Evolutionary conservation across 2,113 vertebrate species (phyloP), one percentile per base, ranked within the genome.

Genomic region (human): DNA sequence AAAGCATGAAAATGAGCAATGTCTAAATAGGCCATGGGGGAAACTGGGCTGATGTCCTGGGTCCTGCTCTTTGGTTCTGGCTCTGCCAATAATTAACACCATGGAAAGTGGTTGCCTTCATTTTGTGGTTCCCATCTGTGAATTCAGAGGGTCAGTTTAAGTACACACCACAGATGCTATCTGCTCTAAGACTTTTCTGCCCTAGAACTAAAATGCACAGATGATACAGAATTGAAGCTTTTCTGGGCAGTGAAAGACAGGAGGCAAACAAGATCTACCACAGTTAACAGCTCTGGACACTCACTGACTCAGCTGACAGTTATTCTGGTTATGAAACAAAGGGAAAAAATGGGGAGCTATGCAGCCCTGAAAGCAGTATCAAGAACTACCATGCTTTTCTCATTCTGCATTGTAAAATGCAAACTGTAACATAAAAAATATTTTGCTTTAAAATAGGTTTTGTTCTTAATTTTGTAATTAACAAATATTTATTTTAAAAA

Each of bases 391-490:
- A 23, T 30, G 11, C 43, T 76, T 85, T 35, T 18, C 32, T 55
- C 40, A 88, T 57, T 55, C 79, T 48, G 81, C n/a, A 50, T 6
- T 59, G 38, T 32, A 72, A 97, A 90, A 79, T 48, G 10, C 38
- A 78, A 87, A 50, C 17, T 43, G 73, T 32, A 78, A n/a, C 11
- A 80, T n/a, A 43, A 5, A 88, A 83, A 84, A 40, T 27, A 23
- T 40, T 61, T 68, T 75, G 45, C 27, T 2, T 86, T 92, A 59
- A 91, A 78, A 79, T n/a, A 61, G 66, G 32, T 83, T 87, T 92
- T 79, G 16, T 23, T 61, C 43, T 70, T 87, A 73, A 96, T 45
- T 96, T 89, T 68, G 50, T 84, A 94, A 89, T 89, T 75, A 68
- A 87, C 32, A 90, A 75, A 22, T 35, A 68, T 27, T 68, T 76